These are phyloP conservation scores for Herminia tarsipennalis DNA, from an alignment of 2,888 invertebrate genomes.

Conservation along the genomic window DNA sequence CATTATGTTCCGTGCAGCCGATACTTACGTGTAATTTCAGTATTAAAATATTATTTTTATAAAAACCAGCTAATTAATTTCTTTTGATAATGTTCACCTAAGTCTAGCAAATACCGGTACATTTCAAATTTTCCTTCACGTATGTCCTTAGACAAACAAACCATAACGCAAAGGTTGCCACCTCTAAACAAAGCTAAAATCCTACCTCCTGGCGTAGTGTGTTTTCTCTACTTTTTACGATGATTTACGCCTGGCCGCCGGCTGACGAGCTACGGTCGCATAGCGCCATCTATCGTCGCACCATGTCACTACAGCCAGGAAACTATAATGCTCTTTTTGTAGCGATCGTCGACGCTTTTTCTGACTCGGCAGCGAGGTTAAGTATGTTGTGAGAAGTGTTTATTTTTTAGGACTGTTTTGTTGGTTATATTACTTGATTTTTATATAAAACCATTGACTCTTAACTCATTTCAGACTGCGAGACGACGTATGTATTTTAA, in stretches of 20 bases:
- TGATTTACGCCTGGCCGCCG: conserved; percentile 49
- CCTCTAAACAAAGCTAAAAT: background rate
- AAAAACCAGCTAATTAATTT: background rate
- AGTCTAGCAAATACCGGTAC: background rate
- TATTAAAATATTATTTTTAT: too few species aligned
- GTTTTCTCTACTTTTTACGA: conserved; percentile 45
- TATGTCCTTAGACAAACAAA: background rate
- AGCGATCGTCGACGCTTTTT: conserved; percentile 21
- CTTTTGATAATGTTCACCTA: background rate
- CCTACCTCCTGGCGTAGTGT: conserved; percentile 1
- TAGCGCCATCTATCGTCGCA: conserved; percentile 50
- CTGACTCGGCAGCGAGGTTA: conserved; percentile 25
- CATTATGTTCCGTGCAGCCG: background rate
- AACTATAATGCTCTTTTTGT: conserved; percentile 43
- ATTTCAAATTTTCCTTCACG: too few species aligned
- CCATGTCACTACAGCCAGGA: conserved; percentile 41
- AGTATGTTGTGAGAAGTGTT: background rate
- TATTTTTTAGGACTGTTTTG: background rate
- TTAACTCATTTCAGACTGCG: background rate
- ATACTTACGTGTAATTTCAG: background rate
- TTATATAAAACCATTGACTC: background rate
- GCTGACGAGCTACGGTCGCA: conserved; percentile 37
- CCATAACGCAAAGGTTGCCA: background rate
- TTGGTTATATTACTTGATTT: background rate
- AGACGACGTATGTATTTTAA: too few species aligned